Conservation (phyloP, 1,140 invertebrate genomes). For the Ridgeia piscesae region DNA sequence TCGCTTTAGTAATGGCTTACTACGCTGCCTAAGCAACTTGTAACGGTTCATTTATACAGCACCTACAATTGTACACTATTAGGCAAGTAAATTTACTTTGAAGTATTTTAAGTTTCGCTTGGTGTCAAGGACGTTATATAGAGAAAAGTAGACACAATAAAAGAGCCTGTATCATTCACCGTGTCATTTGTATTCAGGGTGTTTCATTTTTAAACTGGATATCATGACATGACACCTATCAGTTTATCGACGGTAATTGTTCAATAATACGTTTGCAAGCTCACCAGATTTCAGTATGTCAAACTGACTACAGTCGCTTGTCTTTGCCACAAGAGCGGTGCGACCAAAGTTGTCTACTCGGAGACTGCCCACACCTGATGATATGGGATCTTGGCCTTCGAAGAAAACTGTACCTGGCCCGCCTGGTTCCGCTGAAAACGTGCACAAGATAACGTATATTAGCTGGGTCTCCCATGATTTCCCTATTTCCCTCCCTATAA, state of each 20-base stretch:
- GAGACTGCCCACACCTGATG: background rate
- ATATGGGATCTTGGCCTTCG: background rate
- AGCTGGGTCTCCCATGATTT: background rate
- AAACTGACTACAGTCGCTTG: background rate
- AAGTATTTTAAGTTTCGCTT: no score
- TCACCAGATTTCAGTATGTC: background rate
- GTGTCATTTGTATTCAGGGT: no score
- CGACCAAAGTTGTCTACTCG: background rate
- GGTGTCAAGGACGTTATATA: no score
- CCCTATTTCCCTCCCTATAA: no score
- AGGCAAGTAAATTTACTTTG: no score
- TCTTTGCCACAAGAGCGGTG: background rate
- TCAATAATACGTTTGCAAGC: background rate
- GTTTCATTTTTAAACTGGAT: no score
- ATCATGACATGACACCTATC: background rate
- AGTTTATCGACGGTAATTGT: background rate
- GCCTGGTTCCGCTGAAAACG: background rate
- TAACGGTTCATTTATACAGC: no score
- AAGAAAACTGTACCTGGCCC: background rate
- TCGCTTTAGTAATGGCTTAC: no score
- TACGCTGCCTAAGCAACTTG: no score
- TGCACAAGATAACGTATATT: background rate
- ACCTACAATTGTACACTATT: no score
- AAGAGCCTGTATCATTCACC: no score
- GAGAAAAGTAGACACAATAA: no score